Evolutionary conservation across 2,113 vertebrate species (phyloP).

Genomic region (Morone saxatilis): DNA sequence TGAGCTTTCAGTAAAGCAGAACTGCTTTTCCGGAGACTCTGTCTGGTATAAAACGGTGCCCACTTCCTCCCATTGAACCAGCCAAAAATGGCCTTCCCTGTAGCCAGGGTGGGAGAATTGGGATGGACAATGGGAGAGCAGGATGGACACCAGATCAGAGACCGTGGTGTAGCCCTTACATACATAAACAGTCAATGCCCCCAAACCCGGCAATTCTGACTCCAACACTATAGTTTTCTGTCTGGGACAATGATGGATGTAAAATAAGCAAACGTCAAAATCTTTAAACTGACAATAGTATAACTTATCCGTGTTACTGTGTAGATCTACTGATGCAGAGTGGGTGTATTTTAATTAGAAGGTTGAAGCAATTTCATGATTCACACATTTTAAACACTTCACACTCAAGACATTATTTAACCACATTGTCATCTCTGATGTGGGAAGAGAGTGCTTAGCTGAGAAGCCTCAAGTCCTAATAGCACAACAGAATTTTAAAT

Average conservation of each 20-base stretch:
- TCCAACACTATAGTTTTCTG: slow-evolving; percentile 15
- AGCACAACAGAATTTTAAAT: slow-evolving; percentile 5
- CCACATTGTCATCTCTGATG: not conserved
- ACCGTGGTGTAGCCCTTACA: slow-evolving; percentile 29
- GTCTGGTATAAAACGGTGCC: slow-evolving; percentile 63
- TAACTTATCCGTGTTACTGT: not conserved
- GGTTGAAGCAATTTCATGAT: not conserved
- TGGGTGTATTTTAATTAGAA: not conserved
- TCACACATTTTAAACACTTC: slow-evolving; percentile 20
- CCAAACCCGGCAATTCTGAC: slow-evolving; percentile 17
- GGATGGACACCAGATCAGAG: slow-evolving; percentile 69
- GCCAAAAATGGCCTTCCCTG: slow-evolving; percentile 73
- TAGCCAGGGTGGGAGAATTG: slow-evolving; percentile 71
- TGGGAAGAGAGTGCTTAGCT: not conserved
- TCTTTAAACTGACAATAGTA: not conserved
- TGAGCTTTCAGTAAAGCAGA: slow-evolving; percentile 17
- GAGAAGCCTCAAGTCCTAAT: not conserved
- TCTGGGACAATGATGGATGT: slow-evolving; percentile 9
- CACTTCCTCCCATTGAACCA: slow-evolving; percentile 81
- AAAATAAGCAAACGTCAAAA: not conserved
- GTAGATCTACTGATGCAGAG: not conserved
- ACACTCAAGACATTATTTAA: not conserved
- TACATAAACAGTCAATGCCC: slow-evolving; percentile 50
- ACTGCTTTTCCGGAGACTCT: slow-evolving; percentile 50
- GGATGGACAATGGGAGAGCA: slow-evolving; percentile 72